A percentile compares a stretch with the other conserved stretches of the same genome.
Conservation (phyloP, 1,140 invertebrate species). For the Probaryconus sp. region DNA sequence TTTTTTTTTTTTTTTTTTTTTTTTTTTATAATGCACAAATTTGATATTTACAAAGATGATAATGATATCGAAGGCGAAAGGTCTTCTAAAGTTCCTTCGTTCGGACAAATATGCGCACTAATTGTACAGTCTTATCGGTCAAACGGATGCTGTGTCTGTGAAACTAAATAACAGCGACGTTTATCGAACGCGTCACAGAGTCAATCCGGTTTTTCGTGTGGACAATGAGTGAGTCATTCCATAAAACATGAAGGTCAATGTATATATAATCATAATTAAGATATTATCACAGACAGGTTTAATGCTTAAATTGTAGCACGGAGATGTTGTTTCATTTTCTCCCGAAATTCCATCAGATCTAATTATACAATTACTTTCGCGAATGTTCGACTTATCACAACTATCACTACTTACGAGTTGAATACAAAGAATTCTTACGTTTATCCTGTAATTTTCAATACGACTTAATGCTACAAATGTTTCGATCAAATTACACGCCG, state of each 20-base stretch:
- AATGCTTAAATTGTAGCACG: conserved; percentile 8
- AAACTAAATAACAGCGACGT: conserved; percentile 2
- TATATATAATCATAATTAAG: conserved; percentile 15
- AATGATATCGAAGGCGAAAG: conserved; percentile 1
- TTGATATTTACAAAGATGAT: conserved; percentile 5
- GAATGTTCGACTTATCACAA: too few relatives aligned
- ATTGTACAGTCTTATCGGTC: conserved; percentile 15
- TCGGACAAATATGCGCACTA: background rate
- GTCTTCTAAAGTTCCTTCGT: background rate
- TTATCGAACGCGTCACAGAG: conserved; percentile 16
- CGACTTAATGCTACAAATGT: too few relatives aligned
- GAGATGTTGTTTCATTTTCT: conserved; percentile 9
- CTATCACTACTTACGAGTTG: background rate
- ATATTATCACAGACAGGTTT: conserved; percentile 48
- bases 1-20: too few relatives aligned
- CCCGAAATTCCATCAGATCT: background rate
- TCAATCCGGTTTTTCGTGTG: conserved; percentile 17
- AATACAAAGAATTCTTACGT: too few relatives aligned
- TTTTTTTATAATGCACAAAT: too few relatives aligned
- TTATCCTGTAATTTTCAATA: too few relatives aligned
- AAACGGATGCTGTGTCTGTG: conserved; percentile 9
- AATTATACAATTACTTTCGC: background rate
- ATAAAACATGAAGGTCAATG: background rate
- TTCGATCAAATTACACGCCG: too few relatives aligned
- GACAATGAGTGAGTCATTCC: conserved; percentile 3